Evolutionary conservation across 92 coral and sea anemone genomes (phyloP).

Genomic region (Meandrina meandrites): DNA sequence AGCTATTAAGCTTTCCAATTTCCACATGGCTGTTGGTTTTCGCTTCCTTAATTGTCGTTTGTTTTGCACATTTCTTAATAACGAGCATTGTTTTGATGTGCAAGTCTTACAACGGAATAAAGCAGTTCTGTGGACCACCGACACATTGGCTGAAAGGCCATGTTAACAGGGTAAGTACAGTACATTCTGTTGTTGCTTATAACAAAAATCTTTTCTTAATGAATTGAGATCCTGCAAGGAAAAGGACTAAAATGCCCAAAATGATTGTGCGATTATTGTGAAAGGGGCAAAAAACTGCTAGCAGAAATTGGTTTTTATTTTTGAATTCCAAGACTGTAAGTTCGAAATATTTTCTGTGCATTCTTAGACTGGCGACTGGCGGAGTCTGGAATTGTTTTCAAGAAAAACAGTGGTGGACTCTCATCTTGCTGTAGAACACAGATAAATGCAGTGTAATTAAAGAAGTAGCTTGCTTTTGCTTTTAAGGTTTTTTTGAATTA

Average conservation of each 20-base stretch:
- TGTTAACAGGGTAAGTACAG: constrained; percentile 30
- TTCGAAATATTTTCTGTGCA: neutral
- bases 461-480: neutral
- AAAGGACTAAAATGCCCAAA: neutral
- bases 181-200: neutral
- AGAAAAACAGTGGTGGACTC: neutral
- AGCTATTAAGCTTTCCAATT: neutral
- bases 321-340: neutral
- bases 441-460: neutral
- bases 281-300: neutral
- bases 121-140: constrained; percentile 38
- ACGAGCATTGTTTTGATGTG: constrained; percentile 37
- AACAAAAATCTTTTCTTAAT: neutral
- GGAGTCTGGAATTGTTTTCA: neutral
- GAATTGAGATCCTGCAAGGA: neutral
- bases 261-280: neutral
- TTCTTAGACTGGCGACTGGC: neutral
- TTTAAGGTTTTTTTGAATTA: neutral
- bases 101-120: constrained; percentile 13
- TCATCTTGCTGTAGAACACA: neutral
- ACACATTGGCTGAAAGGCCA: constrained; percentile 59
- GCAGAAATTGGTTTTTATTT: too few relatives aligned
- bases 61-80: constrained; percentile 35
- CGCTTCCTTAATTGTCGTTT: constrained; percentile 26
- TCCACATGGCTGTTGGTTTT: constrained; percentile 42